A percentile compares a stretch with the other conserved stretches of the same genome.
Evolutionary conservation across 2,113 vertebrate species (phyloP).

Genomic region (Leptocoma aspasia): DNA sequence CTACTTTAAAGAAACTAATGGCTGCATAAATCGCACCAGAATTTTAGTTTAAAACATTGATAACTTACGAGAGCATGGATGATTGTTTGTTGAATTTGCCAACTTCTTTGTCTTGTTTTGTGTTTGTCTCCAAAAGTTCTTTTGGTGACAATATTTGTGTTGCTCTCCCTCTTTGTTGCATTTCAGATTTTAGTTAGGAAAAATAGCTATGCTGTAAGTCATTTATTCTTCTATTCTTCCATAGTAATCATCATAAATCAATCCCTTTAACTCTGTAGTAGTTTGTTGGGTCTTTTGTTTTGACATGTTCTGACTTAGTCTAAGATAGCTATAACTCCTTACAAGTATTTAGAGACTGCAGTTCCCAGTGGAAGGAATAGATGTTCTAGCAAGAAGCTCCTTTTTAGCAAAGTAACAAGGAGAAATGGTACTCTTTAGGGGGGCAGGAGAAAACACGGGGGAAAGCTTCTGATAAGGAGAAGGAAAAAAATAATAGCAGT

Average conservation of each 20-base stretch:
- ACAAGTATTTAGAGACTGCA: background rate
- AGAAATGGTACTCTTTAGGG: background rate
- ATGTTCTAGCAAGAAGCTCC: background rate
- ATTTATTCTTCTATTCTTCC: background rate
- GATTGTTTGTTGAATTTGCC: background rate
- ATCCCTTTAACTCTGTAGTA: background rate
- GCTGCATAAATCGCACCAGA: background rate
- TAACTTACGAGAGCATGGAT: accelerated
- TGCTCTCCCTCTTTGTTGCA: background rate
- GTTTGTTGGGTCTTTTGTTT: background rate
- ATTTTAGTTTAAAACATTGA: background rate
- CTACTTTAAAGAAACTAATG: background rate
- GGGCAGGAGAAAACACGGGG: background rate
- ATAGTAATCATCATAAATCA: background rate
- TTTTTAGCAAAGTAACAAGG: background rate
- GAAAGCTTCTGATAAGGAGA: background rate
- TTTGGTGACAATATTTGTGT: background rate
- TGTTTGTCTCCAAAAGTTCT: background rate
- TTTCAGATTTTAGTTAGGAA: background rate
- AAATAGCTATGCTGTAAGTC: background rate
- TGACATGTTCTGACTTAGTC: background rate
- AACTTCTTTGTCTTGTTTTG: background rate
- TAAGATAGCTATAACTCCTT: background rate
- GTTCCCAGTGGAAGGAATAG: background rate
- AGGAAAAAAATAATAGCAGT: background rate